Conservation (phyloP, 2,797 vertebrate genomes). For the Benthosema pterotum region DNA sequence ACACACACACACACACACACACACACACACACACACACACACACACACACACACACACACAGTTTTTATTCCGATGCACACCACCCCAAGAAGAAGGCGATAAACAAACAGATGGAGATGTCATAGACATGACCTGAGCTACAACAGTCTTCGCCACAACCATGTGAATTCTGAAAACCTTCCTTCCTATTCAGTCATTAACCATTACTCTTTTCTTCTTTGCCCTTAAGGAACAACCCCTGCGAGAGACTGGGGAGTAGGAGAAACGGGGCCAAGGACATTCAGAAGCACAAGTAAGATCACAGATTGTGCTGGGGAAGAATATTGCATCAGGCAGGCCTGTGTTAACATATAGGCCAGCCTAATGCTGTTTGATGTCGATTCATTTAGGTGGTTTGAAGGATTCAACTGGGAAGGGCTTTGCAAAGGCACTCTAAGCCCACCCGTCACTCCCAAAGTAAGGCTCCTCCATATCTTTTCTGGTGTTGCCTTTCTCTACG, state of each 20-base stretch:
- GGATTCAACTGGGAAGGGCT: constrained; percentile 81
- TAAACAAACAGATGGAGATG: constrained; percentile 11
- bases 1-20: no score
- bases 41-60: no score
- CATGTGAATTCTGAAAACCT: constrained; percentile 9
- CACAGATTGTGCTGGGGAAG: constrained; percentile 11
- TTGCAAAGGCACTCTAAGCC: constrained; percentile 63
- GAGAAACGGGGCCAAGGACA: constrained; percentile 79
- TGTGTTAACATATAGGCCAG: constrained; percentile 4
- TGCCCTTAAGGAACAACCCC: constrained; percentile 73
- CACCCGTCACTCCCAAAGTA: constrained; percentile 77
- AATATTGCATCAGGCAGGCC: background rate
- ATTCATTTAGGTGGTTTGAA: constrained; percentile 80
- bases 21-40: no score
- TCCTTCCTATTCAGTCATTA: constrained; percentile 26
- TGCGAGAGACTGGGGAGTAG: constrained; percentile 76
- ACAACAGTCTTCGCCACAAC: constrained; percentile 7
- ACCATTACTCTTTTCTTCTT: constrained; percentile 37
- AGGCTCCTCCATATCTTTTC: constrained; percentile 31
- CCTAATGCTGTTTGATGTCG: constrained; percentile 33
- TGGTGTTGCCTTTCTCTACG: background rate
- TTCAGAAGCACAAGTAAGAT: constrained; percentile 81
- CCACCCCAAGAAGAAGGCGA: no score
- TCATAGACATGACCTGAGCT: background rate
- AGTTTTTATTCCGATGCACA: no score